Evolutionary conservation across 2,797 vertebrate species (phyloP), one percentile per base, ranked within the genome.

Genomic region (Agapornis canus): DNA sequence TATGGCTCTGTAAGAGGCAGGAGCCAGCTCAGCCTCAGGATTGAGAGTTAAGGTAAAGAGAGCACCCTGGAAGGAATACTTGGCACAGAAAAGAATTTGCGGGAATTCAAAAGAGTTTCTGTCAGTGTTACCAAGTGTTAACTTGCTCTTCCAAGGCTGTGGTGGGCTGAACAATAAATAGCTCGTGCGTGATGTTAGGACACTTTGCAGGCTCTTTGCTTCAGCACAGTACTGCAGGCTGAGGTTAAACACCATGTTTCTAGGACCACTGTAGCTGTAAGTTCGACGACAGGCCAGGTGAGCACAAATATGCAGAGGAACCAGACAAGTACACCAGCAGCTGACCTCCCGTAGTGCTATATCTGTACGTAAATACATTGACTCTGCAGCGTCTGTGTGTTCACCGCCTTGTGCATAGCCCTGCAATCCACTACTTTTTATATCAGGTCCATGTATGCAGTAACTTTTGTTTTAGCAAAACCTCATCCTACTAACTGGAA

Each of bases 401-500:
- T 78, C 56, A 4, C 45, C n/a, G 19, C 25, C 37, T 65, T 20
- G 10, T 84, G 43, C 14, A 11, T 1, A 57, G 51, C 49, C 9
- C 39, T 6, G 3, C 48, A 76, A 59, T 18, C 29, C n/a, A 32
- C 27, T 66, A 4, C n/a, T 64, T 93, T 77, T 84, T 59, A 32
- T 73, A 82, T 59, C 39, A 69, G 63, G 65, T 29, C 56, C 54
- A 77, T 43, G 76, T 25, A 79, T 0, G 13, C 84, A 70, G 47
- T 47, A 76, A 72, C 25, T 22, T 86, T 76, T 47, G 66, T 75
- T 92, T 95, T 64, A 80, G 61, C 63, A 89, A 93, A 95, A 82
- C 12, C 19, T 69, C 95, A 86, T 82, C 95, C 94, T 79, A 89
- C 92, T 51, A 70, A 51, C 59, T 90, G 39, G 77, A 93, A 84